phyloP scores from a whole-genome alignment of 2,113 vertebrate species.

The Amphilophus citrinellus region DNA sequence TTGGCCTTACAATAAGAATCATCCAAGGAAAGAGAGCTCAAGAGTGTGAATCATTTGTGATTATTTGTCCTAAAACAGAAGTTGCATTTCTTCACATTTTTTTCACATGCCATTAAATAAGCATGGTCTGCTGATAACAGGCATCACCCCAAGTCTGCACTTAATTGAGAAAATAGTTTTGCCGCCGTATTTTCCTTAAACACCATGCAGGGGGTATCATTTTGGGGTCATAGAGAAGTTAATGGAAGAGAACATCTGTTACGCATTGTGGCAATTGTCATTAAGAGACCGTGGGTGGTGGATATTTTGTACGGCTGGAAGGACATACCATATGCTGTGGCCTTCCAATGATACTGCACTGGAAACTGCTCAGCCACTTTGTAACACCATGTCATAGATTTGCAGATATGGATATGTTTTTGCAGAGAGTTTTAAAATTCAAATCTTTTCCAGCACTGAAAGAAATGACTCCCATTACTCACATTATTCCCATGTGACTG shows the following conservation, averaged over 20 bases:
- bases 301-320: constrained; percentile 39
- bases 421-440: neutral
- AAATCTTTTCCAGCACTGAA: neutral
- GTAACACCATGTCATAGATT: constrained; percentile 22
- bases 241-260: constrained; percentile 70
- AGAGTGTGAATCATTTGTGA: neutral
- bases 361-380: constrained; percentile 41
- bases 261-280: constrained; percentile 55
- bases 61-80: neutral
- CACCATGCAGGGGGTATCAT: constrained; percentile 22
- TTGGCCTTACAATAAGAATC: neutral
- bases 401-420: constrained; percentile 20
- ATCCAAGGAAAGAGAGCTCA: neutral
- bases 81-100: neutral
- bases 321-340: constrained; percentile 60
- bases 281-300: constrained; percentile 58
- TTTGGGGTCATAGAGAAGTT: constrained; percentile 67
- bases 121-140: neutral
- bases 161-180: constrained; percentile 30
- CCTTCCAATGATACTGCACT: constrained; percentile 12
- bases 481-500: constrained; percentile 1
- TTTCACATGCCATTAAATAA: constrained; percentile 8
- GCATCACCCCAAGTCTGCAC: neutral
- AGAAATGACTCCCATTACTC: constrained; percentile 15
- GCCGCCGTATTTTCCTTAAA: constrained; percentile 19